Evolutionary conservation across 2,113 vertebrate species (phyloP).

Genomic region (human (Homo sapiens)): GRCh38 chr1:28185501-28186000

Average conservation of each 20-base stretch:
- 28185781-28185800: not conserved
- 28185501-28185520: not conserved
- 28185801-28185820: not conserved
- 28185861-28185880: not conserved
- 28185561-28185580: not conserved
- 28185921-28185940: not conserved
- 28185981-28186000: not conserved
- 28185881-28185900: not conserved
- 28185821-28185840: not conserved
- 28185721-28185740: not conserved
- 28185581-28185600: not conserved
- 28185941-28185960: not conserved
- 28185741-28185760: not conserved
- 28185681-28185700: not conserved
- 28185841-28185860: not conserved
- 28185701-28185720: not conserved
- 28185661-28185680: not conserved
- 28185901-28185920: not conserved
- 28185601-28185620: not conserved
- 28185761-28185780: not conserved
- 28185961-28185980: not conserved
- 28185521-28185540: not conserved
- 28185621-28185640: not conserved
- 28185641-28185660: not conserved
- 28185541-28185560: not conserved